Evolutionary conservation across 2,888 invertebrate species (phyloP).

Genomic region (Epistrophe grossulariae): DNA sequence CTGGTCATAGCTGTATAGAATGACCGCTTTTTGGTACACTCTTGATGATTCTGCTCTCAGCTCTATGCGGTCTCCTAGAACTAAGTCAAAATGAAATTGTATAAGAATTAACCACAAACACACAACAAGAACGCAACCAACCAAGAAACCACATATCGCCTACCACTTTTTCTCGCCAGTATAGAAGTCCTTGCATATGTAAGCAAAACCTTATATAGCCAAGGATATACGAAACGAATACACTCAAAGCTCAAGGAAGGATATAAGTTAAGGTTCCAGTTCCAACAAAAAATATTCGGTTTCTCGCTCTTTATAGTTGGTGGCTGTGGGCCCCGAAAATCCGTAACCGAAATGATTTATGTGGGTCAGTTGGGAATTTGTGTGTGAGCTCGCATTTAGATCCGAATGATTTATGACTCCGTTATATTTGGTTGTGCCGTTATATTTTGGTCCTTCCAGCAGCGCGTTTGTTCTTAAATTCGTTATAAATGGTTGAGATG

Average conservation of each 20-base stretch:
- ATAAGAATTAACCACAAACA: slow-evolving; percentile 72
- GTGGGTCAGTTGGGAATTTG: slow-evolving; percentile 80
- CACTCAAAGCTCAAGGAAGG: slow-evolving; percentile 5
- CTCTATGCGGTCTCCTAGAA: background rate
- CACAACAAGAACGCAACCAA: slow-evolving; percentile 56
- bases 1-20: slow-evolving; percentile 18
- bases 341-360: slow-evolving; percentile 81
- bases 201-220: background rate
- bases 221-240: slow-evolving; percentile 7
- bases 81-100: slow-evolving; percentile 55
- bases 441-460: slow-evolving; percentile 31
- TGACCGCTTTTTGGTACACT: background rate
- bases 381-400: slow-evolving; percentile 71
- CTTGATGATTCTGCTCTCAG: background rate
- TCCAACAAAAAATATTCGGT: slow-evolving; percentile 4
- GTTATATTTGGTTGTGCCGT: slow-evolving; percentile 32
- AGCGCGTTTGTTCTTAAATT: slow-evolving; percentile 25
- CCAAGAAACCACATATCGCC: slow-evolving; percentile 57
- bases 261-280: background rate
- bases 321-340: slow-evolving; percentile 55
- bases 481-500: slow-evolving; percentile 73
- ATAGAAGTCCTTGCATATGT: slow-evolving; percentile 19
- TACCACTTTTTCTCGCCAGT: slow-evolving; percentile 22
- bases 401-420: slow-evolving; percentile 73
- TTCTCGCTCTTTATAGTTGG: background rate